phyloP scores from a whole-genome alignment of 1,140 invertebrate genomes.

The Heliconius hermathena region DNA sequence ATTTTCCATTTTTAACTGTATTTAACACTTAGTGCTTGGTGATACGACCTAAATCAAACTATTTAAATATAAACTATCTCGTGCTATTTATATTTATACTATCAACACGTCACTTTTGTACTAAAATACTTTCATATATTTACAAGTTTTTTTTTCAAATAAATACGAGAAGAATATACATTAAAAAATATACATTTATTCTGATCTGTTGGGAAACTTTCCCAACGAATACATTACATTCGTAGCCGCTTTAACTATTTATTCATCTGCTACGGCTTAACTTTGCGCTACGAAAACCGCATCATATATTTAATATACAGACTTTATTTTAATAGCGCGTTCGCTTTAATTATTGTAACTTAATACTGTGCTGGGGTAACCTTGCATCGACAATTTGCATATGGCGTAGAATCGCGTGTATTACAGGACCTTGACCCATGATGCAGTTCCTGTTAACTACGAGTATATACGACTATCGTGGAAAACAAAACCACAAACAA shows the following conservation, averaged over 20 bases:
- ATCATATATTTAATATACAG: neutral
- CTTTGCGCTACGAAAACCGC: conserved; percentile 19
- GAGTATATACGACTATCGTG: neutral
- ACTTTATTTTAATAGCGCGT: conserved; percentile 5
- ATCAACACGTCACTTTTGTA: too few species aligned
- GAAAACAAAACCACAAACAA: neutral
- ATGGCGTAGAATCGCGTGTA: conserved; percentile 35
- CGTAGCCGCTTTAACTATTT: neutral
- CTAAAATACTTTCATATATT: too few species aligned
- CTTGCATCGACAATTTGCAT: conserved; percentile 27
- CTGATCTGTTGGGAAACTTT: neutral
- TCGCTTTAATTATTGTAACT: conserved; percentile 1
- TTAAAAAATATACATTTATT: neutral
- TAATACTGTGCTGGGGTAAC: neutral
- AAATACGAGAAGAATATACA: too few species aligned
- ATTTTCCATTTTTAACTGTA: too few species aligned
- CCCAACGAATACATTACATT: neutral
- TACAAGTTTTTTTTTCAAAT: too few species aligned
- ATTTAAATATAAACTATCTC: neutral
- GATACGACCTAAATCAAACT: too few species aligned
- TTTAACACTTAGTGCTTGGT: too few species aligned
- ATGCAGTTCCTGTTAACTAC: conserved; percentile 22
- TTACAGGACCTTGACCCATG: conserved; percentile 39
- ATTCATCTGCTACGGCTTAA: conserved; percentile 8
- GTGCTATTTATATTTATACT: neutral